phyloP scores from a whole-genome alignment of 2,113 vertebrate species.

The Pluvialis apricaria region DNA sequence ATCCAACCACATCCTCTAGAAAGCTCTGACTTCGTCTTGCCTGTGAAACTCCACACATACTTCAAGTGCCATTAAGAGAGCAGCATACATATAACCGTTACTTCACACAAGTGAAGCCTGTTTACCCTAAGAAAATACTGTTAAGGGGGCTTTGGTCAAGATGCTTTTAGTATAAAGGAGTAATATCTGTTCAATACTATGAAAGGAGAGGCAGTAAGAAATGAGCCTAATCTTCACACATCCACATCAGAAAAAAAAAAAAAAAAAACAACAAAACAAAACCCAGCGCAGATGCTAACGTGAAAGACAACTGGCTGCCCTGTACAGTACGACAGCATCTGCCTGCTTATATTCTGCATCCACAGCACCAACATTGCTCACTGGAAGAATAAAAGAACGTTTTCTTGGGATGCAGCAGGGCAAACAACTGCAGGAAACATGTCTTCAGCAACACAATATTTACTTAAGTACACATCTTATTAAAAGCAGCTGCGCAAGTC shows the following conservation, averaged over 20 bases:
- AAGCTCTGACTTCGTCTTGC: not conserved
- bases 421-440: not conserved
- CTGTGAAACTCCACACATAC: not conserved
- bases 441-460: not conserved
- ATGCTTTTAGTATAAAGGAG: not conserved
- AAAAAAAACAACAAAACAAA: not conserved
- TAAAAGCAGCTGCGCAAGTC: not conserved
- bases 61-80: not conserved
- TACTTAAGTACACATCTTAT: not conserved
- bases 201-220: not conserved
- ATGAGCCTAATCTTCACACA: not conserved
- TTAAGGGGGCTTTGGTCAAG: too few relatives aligned
- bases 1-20: not conserved
- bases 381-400: not conserved
- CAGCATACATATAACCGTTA: not conserved
- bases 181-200: not conserved
- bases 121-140: not conserved
- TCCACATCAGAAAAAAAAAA: not conserved
- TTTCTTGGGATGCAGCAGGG: not conserved
- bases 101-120: not conserved
- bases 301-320: not conserved
- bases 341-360: not conserved
- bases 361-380: not conserved
- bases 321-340: not conserved
- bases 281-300: not conserved